Base-by-base conservation (phyloP, 1,140 invertebrate species). In the Homarus americanus region DNA sequence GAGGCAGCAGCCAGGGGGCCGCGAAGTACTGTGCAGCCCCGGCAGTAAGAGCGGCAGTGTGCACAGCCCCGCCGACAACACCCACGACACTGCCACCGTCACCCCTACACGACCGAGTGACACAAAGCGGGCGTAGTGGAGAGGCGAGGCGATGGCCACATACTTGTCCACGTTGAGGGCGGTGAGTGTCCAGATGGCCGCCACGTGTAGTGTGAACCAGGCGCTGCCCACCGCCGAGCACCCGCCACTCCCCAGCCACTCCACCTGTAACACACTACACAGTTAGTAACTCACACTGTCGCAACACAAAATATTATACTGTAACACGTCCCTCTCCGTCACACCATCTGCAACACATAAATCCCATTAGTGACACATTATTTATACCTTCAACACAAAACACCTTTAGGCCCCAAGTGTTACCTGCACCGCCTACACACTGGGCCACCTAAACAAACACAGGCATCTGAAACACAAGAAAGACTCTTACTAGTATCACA, bases 131-230 rank as follows among this genome's bases (percentile, higher is more conserved):
- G 96, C 95, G 76, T 91, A 97, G 94, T 97, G 96, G 66, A 97
- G 93, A 0, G 97, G 97, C 1, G 96, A 95, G 1, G 96, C 96
- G 69, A 97, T 97, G 36, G 97, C 96, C 92, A 96, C 96, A 92
- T 96, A 97, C 91, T 96, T 95, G 94, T 97, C 97, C 91, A 96
- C 96, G 93, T 97, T 97, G 69, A 97, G 94, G 36, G 96, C 97
- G 84, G 96, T 97, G 3, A 97, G 95, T 1, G 97, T 97, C 97
- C 97, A 97, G 36, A 97, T 94, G n/a, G 96, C 96, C 36, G 97
- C 94, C 0, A 97, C 96, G 92, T 97, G 96, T 12, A 97, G 94
- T 0, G 97, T 95, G 12, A 95, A 94, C 1, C 95, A 94, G 82
- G 95, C 95, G 32, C 95, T 93, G 66, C 76, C 82, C 7, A 44